Evolutionary conservation across 2,797 vertebrate species (phyloP).

Genomic region (Lates japonicus): DNA sequence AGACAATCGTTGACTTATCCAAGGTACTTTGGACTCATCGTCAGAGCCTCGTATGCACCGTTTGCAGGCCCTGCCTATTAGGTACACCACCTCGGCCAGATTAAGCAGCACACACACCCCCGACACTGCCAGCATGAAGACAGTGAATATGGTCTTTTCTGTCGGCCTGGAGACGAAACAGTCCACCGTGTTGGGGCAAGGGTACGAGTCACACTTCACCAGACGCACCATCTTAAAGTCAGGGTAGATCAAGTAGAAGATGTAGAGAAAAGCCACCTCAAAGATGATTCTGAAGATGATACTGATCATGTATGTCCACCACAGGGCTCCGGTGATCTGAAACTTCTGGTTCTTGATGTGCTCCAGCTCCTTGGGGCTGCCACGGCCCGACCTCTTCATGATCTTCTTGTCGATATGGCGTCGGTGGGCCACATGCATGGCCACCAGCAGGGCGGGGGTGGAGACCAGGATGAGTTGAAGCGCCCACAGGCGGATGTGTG

Average conservation of each 20-base stretch:
- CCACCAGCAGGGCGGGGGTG: conserved; percentile 96
- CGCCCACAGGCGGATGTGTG: conserved; percentile 97
- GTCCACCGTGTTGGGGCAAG: conserved; percentile 97
- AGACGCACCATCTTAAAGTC: conserved; percentile 97
- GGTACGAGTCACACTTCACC: conserved; percentile 96
- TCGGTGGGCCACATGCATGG: conserved; percentile 98
- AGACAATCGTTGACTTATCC: conserved; percentile 87
- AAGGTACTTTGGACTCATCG: conserved; percentile 86
- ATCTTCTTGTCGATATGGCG: conserved; percentile 96
- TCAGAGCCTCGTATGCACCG: conserved; percentile 85
- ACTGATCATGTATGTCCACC: conserved; percentile 98
- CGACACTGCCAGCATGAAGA: conserved; percentile 97
- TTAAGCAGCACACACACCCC: conserved; percentile 96
- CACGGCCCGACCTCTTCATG: conserved; percentile 88
- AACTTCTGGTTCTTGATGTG: conserved; percentile 95
- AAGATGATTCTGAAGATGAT: conserved; percentile 95
- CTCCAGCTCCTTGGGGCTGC: conserved; percentile 91
- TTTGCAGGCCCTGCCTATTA: conserved; percentile 90
- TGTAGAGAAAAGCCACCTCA: conserved; percentile 94
- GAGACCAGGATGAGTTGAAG: conserved; percentile 98
- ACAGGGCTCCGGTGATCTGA: conserved; percentile 92
- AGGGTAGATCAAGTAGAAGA: conserved; percentile 98
- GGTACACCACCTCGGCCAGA: conserved; percentile 92
- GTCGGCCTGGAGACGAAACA: conserved; percentile 98
- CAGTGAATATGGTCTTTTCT: conserved; percentile 97